These are phyloP conservation scores for Bradynema listronoti DNA, from an alignment of 1,140 invertebrate genomes.

Conservation along the genomic window DNA sequence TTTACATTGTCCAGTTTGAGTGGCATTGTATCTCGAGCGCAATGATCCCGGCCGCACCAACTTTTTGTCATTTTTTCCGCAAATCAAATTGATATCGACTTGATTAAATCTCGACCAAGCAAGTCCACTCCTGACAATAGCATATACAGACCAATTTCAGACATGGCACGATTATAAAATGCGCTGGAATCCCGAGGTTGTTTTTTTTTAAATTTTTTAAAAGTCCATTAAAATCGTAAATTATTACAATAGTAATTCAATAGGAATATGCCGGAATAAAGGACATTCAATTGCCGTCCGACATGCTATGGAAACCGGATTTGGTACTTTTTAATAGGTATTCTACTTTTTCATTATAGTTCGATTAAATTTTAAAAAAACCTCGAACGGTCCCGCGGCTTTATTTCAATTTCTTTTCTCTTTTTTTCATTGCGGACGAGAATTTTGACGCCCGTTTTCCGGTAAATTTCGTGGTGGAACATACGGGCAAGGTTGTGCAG, in stretches of 20 bases:
- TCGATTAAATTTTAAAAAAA: slow-evolving; percentile 20
- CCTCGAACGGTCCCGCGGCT: neutral
- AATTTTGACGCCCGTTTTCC: slow-evolving; percentile 91
- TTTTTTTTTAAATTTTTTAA: no score
- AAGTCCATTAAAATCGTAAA: no score
- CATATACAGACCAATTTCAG: no score
- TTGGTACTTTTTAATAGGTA: slow-evolving; percentile 51
- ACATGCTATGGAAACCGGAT: slow-evolving; percentile 48
- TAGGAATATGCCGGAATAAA: slow-evolving; percentile 76
- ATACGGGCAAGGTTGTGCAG: slow-evolving; percentile 87
- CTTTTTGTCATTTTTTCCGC: no score
- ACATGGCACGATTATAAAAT: slow-evolving; percentile 53
- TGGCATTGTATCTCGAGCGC: no score
- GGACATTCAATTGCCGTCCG: slow-evolving; percentile 76
- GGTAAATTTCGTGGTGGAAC: slow-evolving; percentile 89
- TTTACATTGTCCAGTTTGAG: no score
- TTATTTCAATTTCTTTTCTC: neutral
- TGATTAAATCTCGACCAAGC: no score
- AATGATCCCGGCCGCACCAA: no score
- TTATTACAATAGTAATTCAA: neutral
- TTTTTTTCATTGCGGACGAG: slow-evolving; percentile 71
- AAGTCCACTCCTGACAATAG: no score
- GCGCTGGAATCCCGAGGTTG: slow-evolving; percentile 74
- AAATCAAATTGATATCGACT: no score
- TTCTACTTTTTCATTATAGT: neutral